phyloP scores from a whole-genome alignment of 1,140 invertebrate species.

The Drosophila kepulauana region DNA sequence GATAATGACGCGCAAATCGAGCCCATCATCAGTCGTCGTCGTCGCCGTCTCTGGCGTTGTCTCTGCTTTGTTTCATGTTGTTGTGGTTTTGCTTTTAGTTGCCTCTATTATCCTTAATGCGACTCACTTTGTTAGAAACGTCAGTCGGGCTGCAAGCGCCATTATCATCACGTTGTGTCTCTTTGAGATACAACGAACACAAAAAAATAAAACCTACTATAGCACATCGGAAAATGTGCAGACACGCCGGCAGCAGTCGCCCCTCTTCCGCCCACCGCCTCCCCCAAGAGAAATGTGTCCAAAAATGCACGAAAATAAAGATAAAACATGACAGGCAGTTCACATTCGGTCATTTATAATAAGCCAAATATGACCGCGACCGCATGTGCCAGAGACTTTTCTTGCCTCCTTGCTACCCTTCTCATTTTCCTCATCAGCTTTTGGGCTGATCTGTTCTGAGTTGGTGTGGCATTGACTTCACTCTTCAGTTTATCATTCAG shows the following conservation, averaged over 20 bases:
- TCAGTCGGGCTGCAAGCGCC: constrained; percentile 81
- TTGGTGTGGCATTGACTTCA: background rate
- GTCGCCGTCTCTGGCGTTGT: constrained; percentile 15
- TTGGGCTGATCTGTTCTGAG: background rate
- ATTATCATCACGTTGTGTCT: constrained; percentile 71
- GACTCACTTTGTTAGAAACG: constrained; percentile 82
- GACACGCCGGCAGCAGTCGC: constrained; percentile 56
- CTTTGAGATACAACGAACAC: constrained; percentile 28
- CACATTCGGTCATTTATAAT: constrained; percentile 81
- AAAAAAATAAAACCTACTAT: background rate
- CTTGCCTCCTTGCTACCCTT: constrained; percentile 2
- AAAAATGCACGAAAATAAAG: constrained; percentile 80
- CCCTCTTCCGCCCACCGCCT: constrained; percentile 3
- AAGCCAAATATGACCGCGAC: constrained; percentile 72
- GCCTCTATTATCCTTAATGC: constrained; percentile 83
- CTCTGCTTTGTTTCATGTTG: constrained; percentile 78
- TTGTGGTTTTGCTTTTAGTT: constrained; percentile 75
- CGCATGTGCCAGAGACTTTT: constrained; percentile 51
- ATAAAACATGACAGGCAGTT: constrained; percentile 83
- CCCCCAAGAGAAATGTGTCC: constrained; percentile 29
- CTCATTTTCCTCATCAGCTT: background rate
- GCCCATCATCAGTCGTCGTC: constrained; percentile 40
- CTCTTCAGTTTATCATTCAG: constrained; percentile 8
- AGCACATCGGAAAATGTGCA: constrained; percentile 72
- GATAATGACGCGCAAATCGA: constrained; percentile 82